These are phyloP conservation scores for Nomada fucata DNA, from an alignment of 2,888 invertebrate genomes.

Conservation along the genomic window DNA sequence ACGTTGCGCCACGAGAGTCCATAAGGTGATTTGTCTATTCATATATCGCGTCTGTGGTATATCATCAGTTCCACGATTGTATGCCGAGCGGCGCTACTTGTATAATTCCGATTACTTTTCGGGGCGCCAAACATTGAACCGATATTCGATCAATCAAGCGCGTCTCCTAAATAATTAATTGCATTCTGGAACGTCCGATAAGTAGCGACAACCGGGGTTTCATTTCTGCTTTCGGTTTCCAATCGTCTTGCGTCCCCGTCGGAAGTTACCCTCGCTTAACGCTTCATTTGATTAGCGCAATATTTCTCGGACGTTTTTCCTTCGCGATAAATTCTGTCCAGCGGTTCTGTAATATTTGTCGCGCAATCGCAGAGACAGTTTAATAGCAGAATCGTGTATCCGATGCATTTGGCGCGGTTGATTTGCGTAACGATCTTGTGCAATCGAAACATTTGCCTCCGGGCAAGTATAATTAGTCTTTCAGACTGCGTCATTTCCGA, in stretches of 20 bases:
- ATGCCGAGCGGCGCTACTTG: slow-evolving; percentile 64
- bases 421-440: no score
- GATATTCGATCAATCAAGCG: slow-evolving; percentile 32
- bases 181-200: slow-evolving; percentile 4
- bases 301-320: not conserved
- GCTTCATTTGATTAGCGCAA: not conserved
- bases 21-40: no score
- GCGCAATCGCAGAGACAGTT: not conserved
- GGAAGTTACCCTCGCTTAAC: not conserved
- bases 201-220: slow-evolving; percentile 5
- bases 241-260: slow-evolving; percentile 5
- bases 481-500: no score
- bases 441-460: no score
- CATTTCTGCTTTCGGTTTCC: not conserved
- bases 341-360: not conserved
- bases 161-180: slow-evolving; percentile 30
- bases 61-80: slow-evolving; percentile 64
- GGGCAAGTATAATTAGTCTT: no score
- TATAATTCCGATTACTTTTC: slow-evolving; percentile 54
- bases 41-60: not conserved
- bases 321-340: not conserved
- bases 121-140: slow-evolving; percentile 2
- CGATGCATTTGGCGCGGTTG: no score
- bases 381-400: no score
- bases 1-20: no score